Evolutionary conservation across 2,888 invertebrate genomes (phyloP).

Genomic region (Marronus borbonicus): DNA sequence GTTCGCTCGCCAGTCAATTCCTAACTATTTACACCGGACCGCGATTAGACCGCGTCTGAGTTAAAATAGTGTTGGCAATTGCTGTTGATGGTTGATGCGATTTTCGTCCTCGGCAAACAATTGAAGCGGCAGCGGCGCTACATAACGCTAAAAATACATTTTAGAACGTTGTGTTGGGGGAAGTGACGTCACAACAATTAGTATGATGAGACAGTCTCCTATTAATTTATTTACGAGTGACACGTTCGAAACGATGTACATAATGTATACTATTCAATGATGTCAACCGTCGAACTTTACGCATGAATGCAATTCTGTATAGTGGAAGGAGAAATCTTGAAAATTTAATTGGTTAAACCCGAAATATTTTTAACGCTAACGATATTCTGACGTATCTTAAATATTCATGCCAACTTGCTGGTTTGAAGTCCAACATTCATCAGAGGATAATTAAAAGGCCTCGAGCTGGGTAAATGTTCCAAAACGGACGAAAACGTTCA

Average conservation of each 20-base stretch:
- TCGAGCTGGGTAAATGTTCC: too few species aligned
- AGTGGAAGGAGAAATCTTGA: too few species aligned
- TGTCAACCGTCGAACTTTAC: too few species aligned
- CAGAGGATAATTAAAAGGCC: too few species aligned
- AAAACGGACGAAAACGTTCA: too few species aligned
- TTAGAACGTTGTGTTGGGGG: conserved; percentile 16
- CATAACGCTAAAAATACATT: conserved; percentile 35
- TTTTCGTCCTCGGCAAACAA: conserved; percentile 24
- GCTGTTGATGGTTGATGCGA: background rate
- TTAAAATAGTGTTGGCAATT: background rate
- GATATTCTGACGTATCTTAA: too few species aligned
- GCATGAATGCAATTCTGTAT: background rate
- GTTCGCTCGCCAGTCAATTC: background rate
- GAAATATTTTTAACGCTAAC: too few species aligned
- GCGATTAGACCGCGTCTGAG: background rate
- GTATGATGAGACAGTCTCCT: conserved; percentile 16
- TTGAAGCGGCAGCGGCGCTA: background rate
- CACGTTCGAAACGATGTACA: background rate
- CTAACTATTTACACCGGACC: background rate
- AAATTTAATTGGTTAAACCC: too few species aligned
- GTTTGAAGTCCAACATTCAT: too few species aligned
- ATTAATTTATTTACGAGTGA: conserved; percentile 34
- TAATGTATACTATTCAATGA: background rate
- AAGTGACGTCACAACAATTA: conserved; percentile 40
- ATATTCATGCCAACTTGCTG: too few species aligned